phyloP scores from a whole-genome alignment of 2,888 invertebrate species.

The Nineta flava region DNA sequence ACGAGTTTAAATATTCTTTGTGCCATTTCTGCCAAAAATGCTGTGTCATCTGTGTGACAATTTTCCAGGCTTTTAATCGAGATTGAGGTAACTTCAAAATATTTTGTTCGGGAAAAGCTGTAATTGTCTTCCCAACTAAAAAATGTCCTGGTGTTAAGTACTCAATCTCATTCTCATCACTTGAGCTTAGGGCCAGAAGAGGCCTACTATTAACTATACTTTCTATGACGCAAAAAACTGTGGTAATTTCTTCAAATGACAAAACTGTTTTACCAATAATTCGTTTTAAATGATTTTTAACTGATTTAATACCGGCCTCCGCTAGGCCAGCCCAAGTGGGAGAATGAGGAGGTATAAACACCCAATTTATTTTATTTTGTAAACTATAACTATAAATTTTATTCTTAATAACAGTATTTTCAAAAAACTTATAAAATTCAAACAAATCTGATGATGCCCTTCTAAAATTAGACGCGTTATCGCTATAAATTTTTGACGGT shows the following conservation, averaged over 20 bases:
- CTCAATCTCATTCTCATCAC: constrained; percentile 2
- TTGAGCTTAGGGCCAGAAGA: constrained; percentile 7
- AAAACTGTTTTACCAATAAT: constrained; percentile 12
- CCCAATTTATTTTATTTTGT: constrained; percentile 13
- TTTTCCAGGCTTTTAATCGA: background rate
- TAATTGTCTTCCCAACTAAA: constrained; percentile 7
- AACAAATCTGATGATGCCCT: constrained; percentile 13
- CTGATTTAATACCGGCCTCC: constrained; percentile 16
- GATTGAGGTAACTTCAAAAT: background rate
- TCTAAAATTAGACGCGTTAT: constrained; percentile 18
- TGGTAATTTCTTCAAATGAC: constrained; percentile 15
- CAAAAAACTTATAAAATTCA: constrained; percentile 7
- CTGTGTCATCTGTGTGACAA: constrained; percentile 17
- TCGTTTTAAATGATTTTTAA: constrained; percentile 16
- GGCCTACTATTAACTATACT: constrained; percentile 15
- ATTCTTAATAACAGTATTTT: background rate
- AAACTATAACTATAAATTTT: constrained; percentile 8
- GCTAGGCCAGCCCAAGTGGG: constrained; percentile 18
- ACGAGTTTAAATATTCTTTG: background rate
- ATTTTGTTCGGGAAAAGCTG: constrained; percentile 7
- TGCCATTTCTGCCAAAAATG: constrained; percentile 17
- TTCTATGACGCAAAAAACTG: constrained; percentile 13
- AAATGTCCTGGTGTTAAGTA: constrained; percentile 7
- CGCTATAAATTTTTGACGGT: constrained; percentile 12
- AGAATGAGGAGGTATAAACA: constrained; percentile 16